A percentile compares a stretch with the other conserved stretches of the same genome.
Conservation (phyloP, 1,140 invertebrate species). For the Plutomurus gul region DNA sequence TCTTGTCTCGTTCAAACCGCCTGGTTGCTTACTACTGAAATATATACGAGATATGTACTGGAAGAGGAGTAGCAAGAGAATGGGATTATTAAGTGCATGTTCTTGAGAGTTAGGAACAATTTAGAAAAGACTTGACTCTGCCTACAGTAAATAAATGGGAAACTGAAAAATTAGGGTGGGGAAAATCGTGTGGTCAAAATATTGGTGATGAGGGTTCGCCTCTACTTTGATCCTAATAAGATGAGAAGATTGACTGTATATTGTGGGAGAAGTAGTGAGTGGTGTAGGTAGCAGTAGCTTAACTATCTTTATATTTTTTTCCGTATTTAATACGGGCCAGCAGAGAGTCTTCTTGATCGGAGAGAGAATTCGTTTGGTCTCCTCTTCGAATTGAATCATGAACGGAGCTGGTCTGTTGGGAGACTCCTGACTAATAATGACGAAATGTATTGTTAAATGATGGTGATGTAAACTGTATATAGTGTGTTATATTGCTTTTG, state of each 20-base stretch:
- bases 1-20: too few species aligned
- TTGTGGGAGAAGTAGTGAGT: too few species aligned
- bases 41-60: too few species aligned
- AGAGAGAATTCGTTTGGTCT: not conserved
- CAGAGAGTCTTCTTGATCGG: not conserved
- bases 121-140: too few species aligned
- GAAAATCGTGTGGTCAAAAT: constrained; percentile 32
- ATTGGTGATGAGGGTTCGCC: not conserved
- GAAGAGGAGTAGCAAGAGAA: too few species aligned
- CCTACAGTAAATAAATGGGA: not conserved
- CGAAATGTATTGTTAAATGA: constrained; percentile 7
- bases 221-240: constrained; percentile 23
- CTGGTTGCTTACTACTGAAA: too few species aligned
- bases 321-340: not conserved
- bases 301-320: not conserved
- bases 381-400: not conserved
- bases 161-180: constrained; percentile 12
- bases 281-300: not conserved
- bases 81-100: too few species aligned
- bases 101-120: too few species aligned
- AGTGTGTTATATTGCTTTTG: not conserved
- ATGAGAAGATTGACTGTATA: not conserved
- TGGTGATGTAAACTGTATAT: constrained; percentile 1
- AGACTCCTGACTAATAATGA: not conserved
- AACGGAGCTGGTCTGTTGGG: not conserved